Base-by-base conservation (phyloP, 2,113 vertebrate genomes). In the Hystrix brachyura region DNA sequence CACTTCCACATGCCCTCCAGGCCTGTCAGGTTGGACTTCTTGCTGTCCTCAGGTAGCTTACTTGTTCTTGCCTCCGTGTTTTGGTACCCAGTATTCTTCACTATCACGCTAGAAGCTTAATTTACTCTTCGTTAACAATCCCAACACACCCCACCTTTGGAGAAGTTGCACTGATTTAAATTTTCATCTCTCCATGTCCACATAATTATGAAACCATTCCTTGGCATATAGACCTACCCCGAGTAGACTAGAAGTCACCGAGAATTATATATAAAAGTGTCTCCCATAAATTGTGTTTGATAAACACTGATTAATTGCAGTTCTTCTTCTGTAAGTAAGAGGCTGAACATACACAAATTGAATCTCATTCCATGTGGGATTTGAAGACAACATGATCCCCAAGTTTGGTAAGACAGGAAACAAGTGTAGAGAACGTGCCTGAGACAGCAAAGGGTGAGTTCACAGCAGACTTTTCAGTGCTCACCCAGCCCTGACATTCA, bases 271-370 rank as follows among this genome's bases (percentile, higher is more conserved):
- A 34, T 84, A 78, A 81, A 7, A 48, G n/a, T 15, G 13, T 6
- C 32, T 32, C 51, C 12, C 67, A 48, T 65, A 78, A 82, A n/a
- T 13, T 87, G 64, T 88, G 89, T 23, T 94, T 51, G 32, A 2
- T 62, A 92, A 94, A 90, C 64, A 23, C 65, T n/a, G 71, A 90
- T 62, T 74, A 53, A 60, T 34, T 88, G 48, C 55, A 51, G 2
- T 81, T 55, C 64, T 51, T 88, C 38, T 84, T 76, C 67, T 90
- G 46, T 51, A 90, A 88, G 43, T 96, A 93, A 80, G 95, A 95
- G 72, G 60, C 13, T 87, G 59, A 94, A 87, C 53, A 46, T 19
- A 88, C 27, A 57, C 43, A 80, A 71, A 29, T 27, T 67, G 46
- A 74, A 10, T 81, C 69, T 81, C 27, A 18, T 87, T 69, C 71